Evolutionary conservation across 2,113 vertebrate genomes (phyloP), one percentile per base, ranked within the genome.

Genomic region (Monarcha castaneiventris): DNA sequence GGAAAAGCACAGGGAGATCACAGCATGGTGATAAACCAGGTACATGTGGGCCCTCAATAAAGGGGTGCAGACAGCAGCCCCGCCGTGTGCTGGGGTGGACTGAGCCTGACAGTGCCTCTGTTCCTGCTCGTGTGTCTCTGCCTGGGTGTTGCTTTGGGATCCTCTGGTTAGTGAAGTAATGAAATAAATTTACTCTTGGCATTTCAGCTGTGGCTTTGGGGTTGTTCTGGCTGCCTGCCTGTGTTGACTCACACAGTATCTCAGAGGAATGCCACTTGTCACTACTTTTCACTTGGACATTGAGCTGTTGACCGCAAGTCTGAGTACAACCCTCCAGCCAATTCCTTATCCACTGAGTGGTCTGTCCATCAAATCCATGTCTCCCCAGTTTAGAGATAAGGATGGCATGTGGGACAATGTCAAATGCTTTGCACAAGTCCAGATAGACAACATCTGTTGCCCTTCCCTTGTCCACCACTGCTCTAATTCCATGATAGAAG

Each of bases 71-170:
- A 17, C 4, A 49, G 58, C 26, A 49, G 41, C 7, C 26, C 35
- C 0, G 1, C 26, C 0, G 0, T 30, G 21, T 7, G 27, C 58
- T 13, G 29, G 76, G 17, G 2, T 19, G 76, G 43, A 16, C 76
- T 66, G 44, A 73, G 15, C 37, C 48, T 27, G 13, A 3, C 22
- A 27, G 43, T n/a, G 26, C 21, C n/a, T 32, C 43, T 14, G 6
- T 1, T 46, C n/a, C n/a, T 29, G 13, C 41, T 20, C 11, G 6
- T 29, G 33, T 39, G 27, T 7, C 33, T 54, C n/a, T 1, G 3
- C 25, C 11, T 64, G 41, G 26, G n/a, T 22, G 43, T 1, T 49
- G 43, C 18, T 63, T 69, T 1, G 6, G 43, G 43, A 51, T 43
- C 67, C 43, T 32, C 22, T 20, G 37, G 6, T 11, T 12, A 37